Percentiles rank a stretch among this genome's conserved stretches.
These are phyloP conservation scores for Regulus satrapa DNA, from an alignment of 2,113 vertebrate genomes.

Conservation along the genomic window DNA sequence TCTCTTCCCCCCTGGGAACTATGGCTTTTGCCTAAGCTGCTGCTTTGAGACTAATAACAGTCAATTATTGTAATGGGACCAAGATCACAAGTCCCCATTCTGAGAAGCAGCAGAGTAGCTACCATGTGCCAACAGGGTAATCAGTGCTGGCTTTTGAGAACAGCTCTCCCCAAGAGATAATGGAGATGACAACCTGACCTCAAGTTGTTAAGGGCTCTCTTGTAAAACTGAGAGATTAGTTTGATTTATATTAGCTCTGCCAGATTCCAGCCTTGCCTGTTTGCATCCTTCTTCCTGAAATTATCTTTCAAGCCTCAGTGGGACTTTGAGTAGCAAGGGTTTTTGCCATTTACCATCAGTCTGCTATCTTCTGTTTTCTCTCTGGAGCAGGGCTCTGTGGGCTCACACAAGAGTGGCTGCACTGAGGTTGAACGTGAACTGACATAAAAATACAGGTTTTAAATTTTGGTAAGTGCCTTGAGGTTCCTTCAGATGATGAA, in stretches of 20 bases:
- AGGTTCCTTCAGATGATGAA: not conserved
- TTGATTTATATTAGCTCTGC: not conserved
- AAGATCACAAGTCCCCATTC: not conserved
- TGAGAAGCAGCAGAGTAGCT: not conserved
- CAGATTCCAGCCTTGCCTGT: not conserved
- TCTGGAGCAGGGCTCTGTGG: not conserved
- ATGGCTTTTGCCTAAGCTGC: not conserved
- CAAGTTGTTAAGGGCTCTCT: not conserved
- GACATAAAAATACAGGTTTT: not conserved
- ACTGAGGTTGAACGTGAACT: not conserved
- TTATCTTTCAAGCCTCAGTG: not conserved
- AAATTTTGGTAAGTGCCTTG: not conserved
- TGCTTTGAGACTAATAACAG: not conserved
- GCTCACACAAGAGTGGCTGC: not conserved
- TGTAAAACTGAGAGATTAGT: not conserved
- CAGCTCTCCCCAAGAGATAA: not conserved
- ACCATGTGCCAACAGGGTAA: not conserved
- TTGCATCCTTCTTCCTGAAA: not conserved
- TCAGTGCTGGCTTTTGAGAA: not conserved
- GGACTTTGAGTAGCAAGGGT: not conserved
- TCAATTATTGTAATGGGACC: not conserved
- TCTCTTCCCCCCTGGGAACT: not conserved
- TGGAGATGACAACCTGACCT: not conserved
- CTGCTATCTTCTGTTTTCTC: not conserved
- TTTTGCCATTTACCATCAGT: not conserved